Evolutionary conservation across 1,140 invertebrate genomes (phyloP).

Genomic region (Nomia melanderi): DNA sequence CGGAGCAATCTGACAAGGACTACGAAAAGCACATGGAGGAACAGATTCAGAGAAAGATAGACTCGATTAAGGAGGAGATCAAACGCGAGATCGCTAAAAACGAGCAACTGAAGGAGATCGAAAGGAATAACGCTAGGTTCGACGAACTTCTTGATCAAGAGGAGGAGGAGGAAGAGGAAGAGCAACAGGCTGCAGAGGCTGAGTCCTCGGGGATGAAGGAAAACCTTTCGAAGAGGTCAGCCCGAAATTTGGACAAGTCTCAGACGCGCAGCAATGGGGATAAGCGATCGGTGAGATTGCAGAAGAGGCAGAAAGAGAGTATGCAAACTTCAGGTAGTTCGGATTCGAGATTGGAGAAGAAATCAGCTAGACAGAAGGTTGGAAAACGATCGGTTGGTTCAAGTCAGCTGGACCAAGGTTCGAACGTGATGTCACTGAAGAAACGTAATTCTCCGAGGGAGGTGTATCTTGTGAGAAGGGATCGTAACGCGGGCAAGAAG

Average conservation of each 20-base stretch:
- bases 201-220: neutral
- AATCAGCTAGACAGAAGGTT: neutral
- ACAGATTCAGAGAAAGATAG: constrained; percentile 65
- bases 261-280: neutral
- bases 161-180: constrained; percentile 28
- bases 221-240: constrained; percentile 23
- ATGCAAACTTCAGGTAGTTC: neutral
- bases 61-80: constrained; percentile 69
- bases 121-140: constrained; percentile 64
- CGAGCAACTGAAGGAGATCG: constrained; percentile 52
- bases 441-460: constrained; percentile 39
- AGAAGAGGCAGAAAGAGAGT: constrained; percentile 24
- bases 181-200: neutral
- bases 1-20: constrained; percentile 5
- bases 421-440: neutral
- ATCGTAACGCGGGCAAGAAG: constrained; percentile 13
- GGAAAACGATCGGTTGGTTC: constrained; percentile 9
- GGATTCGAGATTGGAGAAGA: constrained; percentile 7
- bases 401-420: neutral
- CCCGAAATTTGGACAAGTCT: neutral
- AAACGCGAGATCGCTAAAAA: constrained; percentile 63
- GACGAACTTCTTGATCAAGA: constrained; percentile 44
- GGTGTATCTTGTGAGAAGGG: constrained; percentile 22
- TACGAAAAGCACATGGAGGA: constrained; percentile 64
- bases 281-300: constrained; percentile 2